Evolutionary conservation across 2,113 vertebrate genomes (phyloP).

Genomic region (Megaceryle maxima): DNA sequence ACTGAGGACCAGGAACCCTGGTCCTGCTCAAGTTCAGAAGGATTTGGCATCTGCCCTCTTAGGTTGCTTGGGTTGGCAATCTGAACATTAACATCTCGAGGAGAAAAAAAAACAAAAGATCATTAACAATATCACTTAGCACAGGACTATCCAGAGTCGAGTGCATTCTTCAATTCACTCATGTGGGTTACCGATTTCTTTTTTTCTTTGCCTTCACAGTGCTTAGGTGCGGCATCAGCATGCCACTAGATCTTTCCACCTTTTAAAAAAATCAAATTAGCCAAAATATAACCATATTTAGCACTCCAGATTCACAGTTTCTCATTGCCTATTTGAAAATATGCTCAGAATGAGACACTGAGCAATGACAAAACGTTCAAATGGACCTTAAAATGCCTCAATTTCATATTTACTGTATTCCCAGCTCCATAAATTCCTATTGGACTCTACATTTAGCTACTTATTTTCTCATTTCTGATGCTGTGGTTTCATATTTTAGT

Average conservation of each 20-base stretch:
- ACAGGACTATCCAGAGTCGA: neutral
- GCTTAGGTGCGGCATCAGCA: neutral
- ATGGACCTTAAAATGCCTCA: constrained; percentile 4
- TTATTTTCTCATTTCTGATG: constrained; percentile 34
- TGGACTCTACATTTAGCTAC: neutral
- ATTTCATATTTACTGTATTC: constrained; percentile 35
- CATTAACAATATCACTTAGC: neutral
- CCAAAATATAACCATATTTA: neutral
- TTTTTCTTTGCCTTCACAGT: neutral
- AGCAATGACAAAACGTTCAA: neutral
- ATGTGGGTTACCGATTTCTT: neutral
- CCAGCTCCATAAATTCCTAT: constrained; percentile 51
- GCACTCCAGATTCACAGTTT: neutral
- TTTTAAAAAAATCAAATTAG: constrained; percentile 21
- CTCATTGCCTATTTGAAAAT: neutral
- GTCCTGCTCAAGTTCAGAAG: neutral
- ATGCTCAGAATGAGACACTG: constrained; percentile 21
- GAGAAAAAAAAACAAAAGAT: neutral
- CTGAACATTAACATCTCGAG: neutral
- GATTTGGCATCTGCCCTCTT: neutral
- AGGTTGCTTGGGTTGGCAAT: neutral
- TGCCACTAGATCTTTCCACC: neutral
- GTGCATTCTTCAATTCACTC: neutral
- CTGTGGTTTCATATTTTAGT: constrained; percentile 50
- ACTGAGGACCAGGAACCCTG: neutral